These are phyloP conservation scores for Crotalus viridis DNA, from an alignment of 2,113 vertebrate genomes.

Conservation along the genomic window DNA sequence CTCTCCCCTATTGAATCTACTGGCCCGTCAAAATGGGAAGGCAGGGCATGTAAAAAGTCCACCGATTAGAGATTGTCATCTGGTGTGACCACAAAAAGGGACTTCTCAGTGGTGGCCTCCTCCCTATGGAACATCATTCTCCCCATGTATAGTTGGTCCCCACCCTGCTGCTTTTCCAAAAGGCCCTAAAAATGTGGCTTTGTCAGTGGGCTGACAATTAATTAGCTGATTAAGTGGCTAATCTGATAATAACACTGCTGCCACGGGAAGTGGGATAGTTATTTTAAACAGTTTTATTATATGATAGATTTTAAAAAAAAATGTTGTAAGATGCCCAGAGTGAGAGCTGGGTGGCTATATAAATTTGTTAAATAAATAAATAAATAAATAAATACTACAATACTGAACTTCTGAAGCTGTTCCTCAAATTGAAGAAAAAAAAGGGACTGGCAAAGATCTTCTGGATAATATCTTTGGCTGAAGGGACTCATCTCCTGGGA, in stretches of 20 bases:
- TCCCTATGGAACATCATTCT: background rate
- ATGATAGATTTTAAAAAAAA: background rate
- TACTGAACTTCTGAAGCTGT: constrained; percentile 29
- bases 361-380: background rate
- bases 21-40: background rate
- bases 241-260: background rate
- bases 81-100: background rate
- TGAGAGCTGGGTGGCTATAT: background rate
- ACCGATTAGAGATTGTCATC: background rate
- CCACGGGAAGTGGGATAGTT: background rate
- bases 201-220: background rate
- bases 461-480: background rate
- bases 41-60: too few species aligned
- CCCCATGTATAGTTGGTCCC: background rate
- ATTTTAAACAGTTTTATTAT: background rate
- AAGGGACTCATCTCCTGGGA: background rate
- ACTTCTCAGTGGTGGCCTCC: background rate
- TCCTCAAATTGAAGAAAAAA: background rate
- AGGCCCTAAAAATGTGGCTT: background rate
- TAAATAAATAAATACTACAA: constrained; percentile 25
- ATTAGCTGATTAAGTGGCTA: background rate
- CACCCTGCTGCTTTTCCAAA: background rate
- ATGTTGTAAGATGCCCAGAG: background rate
- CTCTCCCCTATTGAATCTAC: background rate
- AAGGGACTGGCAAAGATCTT: fast-evolving